Evolutionary conservation across 2,113 vertebrate genomes (phyloP).

Genomic region (Microcebus jonahi): DNA sequence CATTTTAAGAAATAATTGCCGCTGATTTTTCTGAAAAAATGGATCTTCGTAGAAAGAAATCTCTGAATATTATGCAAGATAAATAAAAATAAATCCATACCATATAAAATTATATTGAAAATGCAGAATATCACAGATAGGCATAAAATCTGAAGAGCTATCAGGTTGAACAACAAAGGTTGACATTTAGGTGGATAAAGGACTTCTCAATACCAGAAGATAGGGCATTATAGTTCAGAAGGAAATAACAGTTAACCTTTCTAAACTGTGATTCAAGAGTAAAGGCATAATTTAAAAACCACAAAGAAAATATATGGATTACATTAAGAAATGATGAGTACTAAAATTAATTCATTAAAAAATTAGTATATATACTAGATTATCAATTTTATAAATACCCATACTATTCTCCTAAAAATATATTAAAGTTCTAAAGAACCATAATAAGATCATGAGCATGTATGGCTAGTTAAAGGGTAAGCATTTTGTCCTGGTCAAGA

Average conservation of each 20-base stretch:
- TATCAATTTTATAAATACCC: background rate
- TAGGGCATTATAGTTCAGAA: background rate
- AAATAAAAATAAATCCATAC: background rate
- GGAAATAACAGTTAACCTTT: background rate
- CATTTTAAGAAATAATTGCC: background rate
- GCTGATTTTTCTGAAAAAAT: background rate
- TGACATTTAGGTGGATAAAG: background rate
- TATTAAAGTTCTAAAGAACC: background rate
- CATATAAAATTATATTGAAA: background rate
- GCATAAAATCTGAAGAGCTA: background rate
- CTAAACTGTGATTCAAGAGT: background rate
- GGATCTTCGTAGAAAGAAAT: background rate
- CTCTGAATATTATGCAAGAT: background rate
- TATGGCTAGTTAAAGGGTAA: background rate
- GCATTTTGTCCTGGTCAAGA: background rate
- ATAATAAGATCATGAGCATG: background rate
- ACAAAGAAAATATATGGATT: background rate
- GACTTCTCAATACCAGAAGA: background rate
- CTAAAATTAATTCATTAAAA: background rate
- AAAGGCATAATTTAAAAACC: background rate
- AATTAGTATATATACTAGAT: background rate
- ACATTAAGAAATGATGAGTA: background rate
- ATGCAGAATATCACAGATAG: background rate
- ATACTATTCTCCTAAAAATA: background rate
- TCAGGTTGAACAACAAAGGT: background rate